Conservation (phyloP, 2,113 vertebrate species). For the Osmerus mordax region DNA sequence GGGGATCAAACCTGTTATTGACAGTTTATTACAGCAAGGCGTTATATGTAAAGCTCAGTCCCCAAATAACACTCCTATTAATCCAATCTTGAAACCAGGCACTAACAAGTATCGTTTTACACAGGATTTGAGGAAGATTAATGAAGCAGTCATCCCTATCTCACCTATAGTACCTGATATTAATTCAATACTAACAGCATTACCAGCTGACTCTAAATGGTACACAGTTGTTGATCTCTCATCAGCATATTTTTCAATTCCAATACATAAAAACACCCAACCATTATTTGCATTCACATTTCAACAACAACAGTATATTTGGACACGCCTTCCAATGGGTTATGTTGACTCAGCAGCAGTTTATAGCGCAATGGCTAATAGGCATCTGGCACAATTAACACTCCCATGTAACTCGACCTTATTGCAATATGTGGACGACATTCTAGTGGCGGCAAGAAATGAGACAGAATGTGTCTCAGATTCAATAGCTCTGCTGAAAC, state of each 20-base stretch:
- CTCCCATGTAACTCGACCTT: neutral
- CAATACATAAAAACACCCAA: neutral
- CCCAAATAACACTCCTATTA: neutral
- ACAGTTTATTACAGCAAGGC: neutral
- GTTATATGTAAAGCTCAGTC: neutral
- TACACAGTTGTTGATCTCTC: neutral
- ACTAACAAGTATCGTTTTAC: neutral
- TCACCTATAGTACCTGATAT: neutral
- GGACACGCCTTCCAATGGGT: neutral
- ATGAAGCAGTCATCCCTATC: neutral
- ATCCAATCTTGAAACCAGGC: neutral
- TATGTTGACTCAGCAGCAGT: neutral
- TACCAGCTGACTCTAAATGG: neutral
- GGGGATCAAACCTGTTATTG: neutral
- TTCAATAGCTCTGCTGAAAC: neutral
- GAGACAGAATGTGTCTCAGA: neutral
- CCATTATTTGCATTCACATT: neutral
- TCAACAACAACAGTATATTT: neutral
- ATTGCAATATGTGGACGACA: neutral
- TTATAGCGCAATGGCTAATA: neutral
- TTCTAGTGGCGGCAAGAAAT: neutral
- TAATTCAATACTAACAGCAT: neutral
- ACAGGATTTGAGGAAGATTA: too few relatives aligned
- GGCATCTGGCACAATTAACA: neutral
- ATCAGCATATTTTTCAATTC: neutral